These are phyloP conservation scores for Phortica magna DNA, from an alignment of 2,888 invertebrate species.

Conservation along the genomic window DNA sequence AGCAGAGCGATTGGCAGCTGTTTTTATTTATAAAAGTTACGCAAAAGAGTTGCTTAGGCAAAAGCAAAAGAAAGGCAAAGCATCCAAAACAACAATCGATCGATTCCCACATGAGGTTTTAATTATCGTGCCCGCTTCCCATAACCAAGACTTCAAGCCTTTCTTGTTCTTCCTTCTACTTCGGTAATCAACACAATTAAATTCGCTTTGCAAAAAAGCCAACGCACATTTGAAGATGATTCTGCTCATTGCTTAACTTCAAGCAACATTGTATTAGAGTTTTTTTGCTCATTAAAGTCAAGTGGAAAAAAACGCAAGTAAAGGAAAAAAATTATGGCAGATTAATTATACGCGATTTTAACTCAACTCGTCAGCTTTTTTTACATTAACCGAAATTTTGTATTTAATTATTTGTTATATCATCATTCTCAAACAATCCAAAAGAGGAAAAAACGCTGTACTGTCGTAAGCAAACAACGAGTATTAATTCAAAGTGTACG, in stretches of 20 bases:
- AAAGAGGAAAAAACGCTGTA: too few relatives aligned
- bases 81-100: neutral
- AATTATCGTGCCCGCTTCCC: neutral
- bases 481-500: neutral
- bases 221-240: constrained; percentile 8
- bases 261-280: constrained; percentile 9
- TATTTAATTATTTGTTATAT: constrained; percentile 18
- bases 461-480: too few relatives aligned
- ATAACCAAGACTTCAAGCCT: neutral
- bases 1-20: neutral
- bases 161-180: neutral
- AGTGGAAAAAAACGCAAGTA: neutral
- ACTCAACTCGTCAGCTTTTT: constrained; percentile 7
- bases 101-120: neutral
- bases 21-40: neutral
- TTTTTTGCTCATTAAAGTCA: constrained; percentile 12
- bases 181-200: constrained; percentile 6
- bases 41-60: neutral
- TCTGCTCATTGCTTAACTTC: neutral
- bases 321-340: constrained; percentile 2
- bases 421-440: neutral
- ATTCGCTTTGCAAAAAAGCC: constrained; percentile 1
- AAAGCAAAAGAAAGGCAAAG: neutral
- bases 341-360: constrained; percentile 19
- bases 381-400: constrained; percentile 21